Evolutionary conservation across 1,140 invertebrate species (phyloP), one percentile per base, ranked within the genome.

Genomic region (Drosophila nigrodunni): DNA sequence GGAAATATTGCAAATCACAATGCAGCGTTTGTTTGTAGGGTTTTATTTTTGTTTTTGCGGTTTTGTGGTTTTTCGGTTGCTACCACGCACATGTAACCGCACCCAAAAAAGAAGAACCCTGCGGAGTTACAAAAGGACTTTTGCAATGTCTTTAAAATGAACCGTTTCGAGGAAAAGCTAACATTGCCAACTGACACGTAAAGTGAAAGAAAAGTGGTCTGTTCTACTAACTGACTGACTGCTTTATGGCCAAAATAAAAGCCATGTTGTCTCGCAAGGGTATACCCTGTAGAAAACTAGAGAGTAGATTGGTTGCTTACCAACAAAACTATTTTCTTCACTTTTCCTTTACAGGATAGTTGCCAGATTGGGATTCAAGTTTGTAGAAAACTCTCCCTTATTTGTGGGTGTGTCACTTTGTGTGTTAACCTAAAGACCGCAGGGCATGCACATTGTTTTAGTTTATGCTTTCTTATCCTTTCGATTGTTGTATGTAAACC

Each of bases 51-150:
- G 25, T 49, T 75, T 13, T 71, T 74, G 68, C 39, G 67, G 44
- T 52, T 13, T 71, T 74, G 68, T 30, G 67, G 44, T 52, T 58
- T 60, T n/a, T 55, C 10, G 13, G 35, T 61, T 39, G 41, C 21
- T 58, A 41, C 46, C 44, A 74, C 55, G 44, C 70, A 72, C 35
- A 49, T 52, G 21, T 18, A 44, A 71, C 78, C 79, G 73, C 78
- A 67, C 78, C 62, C 46, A 80, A 73, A 73, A 68, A 21, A 2
- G 25, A 30, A 30, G 6, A 49, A 46, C 44, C 65, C 7, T 62
- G 8, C 15, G 11, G 21, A 72, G 58, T 43, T 5, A 7, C 41
- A 2, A 13, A 13, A 43, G 11, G n/a, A 13, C n/a, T 13, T 6
- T 43, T 41, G 49, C 55, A 55, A 43, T 25, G 34, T 57, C 60